Base-by-base conservation (phyloP, 1,140 invertebrate species). In the Leptinotarsa texana region DNA sequence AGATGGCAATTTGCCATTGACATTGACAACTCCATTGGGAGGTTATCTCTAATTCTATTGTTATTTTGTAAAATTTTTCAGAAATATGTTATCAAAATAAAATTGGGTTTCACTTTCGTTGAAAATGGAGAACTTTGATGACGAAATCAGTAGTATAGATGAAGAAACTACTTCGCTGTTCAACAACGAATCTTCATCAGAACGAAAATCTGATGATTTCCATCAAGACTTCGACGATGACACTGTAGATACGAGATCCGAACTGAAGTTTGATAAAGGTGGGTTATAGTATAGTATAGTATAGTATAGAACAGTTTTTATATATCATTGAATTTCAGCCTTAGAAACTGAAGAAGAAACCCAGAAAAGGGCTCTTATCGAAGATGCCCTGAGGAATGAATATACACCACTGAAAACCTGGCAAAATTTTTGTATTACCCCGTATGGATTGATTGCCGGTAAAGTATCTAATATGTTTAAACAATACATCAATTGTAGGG, bases 361-460 rank as follows among this genome's bases (percentile, higher is more conserved):
- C 15, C 72, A 71, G 48, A 88, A 88, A 82, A 80, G 87, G 24
- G 27, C 79, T 24, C 65, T 77, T 51, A 88, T 88, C 65, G 85
- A 88, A 77, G 27, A 80, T 68, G 81, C 85, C 42, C 76, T 88
- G 62, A 66, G 69, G 6, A 84, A 87, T 75, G 81, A 84, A 15
- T 83, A 87, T 69, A 80, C 85, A 33, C 82, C 85, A 3, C 78
- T 89, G 48, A 83, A 88, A 75, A 82, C 87, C 74, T 89, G 90
- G 86, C 85, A 87, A 75, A 77, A 84, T 73, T 86, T 90, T 72
- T 89, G 90, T 0, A 85, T 87, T 61, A 87, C 86, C 48, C 85
- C 88, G 78, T 88, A 86, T 79, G 91, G 91, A 13, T 82, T 92
- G 74, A 88, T 91, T 47, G 88, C 86, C 83, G 88, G 89, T 89